Evolutionary conservation across 2,797 vertebrate species (phyloP), one percentile per base, ranked within the genome.

Genomic region (Lagocephalus sceleratus): DNA sequence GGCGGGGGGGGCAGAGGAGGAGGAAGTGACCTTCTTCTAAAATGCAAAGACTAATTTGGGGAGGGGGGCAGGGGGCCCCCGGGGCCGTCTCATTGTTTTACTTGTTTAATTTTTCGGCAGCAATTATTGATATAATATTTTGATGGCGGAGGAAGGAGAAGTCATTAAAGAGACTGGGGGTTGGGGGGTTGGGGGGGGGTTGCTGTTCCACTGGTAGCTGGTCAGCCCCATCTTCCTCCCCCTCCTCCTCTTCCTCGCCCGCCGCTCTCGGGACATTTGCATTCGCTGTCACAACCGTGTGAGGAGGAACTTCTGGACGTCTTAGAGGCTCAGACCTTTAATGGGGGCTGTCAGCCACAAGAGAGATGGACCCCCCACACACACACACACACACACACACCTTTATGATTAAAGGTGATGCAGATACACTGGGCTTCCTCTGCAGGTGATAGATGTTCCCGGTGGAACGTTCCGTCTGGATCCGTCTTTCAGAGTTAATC

Each of bases 61-160:
- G 79, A 35, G 19, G 42, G 79, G 84, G 81, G 79, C 23, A 17
- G 58, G 68, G 88, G 64, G 77, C 71, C 79, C 92, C 88, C 60
- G 20, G 41, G 90, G 91, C 88, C 62, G 59, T 75, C 60, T 86
- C 85, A 90, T 89, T 89, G 78, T 92, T 93, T 90, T 87, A 88
- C 89, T 91, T 85, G 76, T 85, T 91, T 89, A 89, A 91, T 85
- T 91, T 90, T 91, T 88, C 54, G 57, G 59, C 81, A 82, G 87
- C 90, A 91, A 90, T 91, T 90, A 92, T 92, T 91, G 88, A 91
- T 91, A 90, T 88, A 89, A 90, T 89, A 90, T 90, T 84, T 88
- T 88, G 87, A 89, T 78, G 89, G 86, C 72, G 68, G 70, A 60
- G 51, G 73, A 81, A 72, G 63, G 75, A 76, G 74, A 79, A 81